phyloP scores from a whole-genome alignment of 30 jellyfish, hydroid and myxozoan genomes.

The Catostylus mosaicus region DNA sequence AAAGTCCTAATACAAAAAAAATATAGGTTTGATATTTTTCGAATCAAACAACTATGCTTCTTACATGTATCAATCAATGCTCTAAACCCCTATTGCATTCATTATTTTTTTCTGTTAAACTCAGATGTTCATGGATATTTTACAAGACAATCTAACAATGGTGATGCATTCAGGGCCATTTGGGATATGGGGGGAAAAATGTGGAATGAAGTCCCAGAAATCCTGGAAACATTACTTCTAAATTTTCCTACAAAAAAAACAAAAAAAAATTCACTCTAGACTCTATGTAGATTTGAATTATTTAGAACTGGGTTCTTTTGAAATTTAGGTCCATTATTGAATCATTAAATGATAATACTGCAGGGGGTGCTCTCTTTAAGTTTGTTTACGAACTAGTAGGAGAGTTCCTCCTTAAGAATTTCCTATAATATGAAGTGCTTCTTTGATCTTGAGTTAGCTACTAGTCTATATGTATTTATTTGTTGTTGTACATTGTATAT shows the following conservation, averaged over 20 bases:
- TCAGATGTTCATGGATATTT: background rate
- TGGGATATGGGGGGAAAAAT: constrained; percentile 2
- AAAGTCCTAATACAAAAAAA: too few species aligned
- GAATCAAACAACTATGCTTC: background rate
- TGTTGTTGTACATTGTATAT: too few species aligned
- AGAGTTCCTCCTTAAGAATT: constrained; percentile 24
- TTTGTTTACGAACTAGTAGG: constrained; percentile 5
- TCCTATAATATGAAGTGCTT: too few species aligned
- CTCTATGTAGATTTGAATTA: constrained; percentile 3
- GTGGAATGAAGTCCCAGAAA: background rate
- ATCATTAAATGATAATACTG: background rate
- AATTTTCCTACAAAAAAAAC: background rate
- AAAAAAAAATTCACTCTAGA: background rate
- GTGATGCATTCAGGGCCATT: constrained; percentile 5
- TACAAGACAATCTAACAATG: background rate
- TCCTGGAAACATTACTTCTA: background rate
- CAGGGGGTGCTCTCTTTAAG: constrained; percentile 3
- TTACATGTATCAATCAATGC: background rate
- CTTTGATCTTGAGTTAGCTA: too few species aligned
- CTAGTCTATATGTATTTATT: too few species aligned
- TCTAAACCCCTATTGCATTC: constrained; percentile 10
- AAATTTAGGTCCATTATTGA: background rate
- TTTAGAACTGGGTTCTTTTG: background rate
- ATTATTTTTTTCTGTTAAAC: background rate
- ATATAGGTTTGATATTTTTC: constrained; percentile 8